These are phyloP conservation scores for Drosophila pruinosa DNA, from an alignment of 1,140 invertebrate species.

Conservation along the genomic window DNA sequence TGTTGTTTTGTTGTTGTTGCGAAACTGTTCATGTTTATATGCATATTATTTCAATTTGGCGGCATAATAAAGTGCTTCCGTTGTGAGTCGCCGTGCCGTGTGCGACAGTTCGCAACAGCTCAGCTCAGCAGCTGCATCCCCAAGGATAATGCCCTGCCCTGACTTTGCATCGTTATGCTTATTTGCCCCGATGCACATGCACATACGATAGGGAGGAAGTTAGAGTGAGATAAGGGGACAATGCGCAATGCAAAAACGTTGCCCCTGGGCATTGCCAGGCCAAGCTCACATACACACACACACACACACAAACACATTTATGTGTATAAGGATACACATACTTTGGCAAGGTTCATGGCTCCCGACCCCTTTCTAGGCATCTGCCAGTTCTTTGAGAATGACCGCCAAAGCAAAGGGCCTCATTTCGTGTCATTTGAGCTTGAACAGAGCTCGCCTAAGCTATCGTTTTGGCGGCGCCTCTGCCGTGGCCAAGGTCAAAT, in stretches of 20 bases:
- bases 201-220: constrained; percentile 12
- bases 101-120: not conserved
- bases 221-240: not conserved
- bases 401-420: constrained; percentile 51
- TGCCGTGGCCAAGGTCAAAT: constrained; percentile 69
- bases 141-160: constrained; percentile 62
- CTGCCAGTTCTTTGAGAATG: constrained; percentile 10
- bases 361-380: not conserved
- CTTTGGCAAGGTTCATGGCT: constrained; percentile 61
- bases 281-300: constrained; percentile 14
- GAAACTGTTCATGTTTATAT: constrained; percentile 52
- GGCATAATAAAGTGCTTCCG: constrained; percentile 74
- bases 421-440: constrained; percentile 50
- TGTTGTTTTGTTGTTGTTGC: constrained; percentile 30
- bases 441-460: not conserved
- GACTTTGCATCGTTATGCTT: constrained; percentile 68
- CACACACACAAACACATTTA: not conserved
- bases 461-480: constrained; percentile 23
- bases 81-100: constrained; percentile 20
- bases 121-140: constrained; percentile 45
- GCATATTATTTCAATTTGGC: constrained; percentile 81
- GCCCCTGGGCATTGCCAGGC: constrained; percentile 46
- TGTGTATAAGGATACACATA: constrained; percentile 4
- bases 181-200: constrained; percentile 53
- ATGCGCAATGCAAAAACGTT: constrained; percentile 20